Conservation (phyloP, 2,797 vertebrate genomes). For the Tympanoctomys barrerae region DNA sequence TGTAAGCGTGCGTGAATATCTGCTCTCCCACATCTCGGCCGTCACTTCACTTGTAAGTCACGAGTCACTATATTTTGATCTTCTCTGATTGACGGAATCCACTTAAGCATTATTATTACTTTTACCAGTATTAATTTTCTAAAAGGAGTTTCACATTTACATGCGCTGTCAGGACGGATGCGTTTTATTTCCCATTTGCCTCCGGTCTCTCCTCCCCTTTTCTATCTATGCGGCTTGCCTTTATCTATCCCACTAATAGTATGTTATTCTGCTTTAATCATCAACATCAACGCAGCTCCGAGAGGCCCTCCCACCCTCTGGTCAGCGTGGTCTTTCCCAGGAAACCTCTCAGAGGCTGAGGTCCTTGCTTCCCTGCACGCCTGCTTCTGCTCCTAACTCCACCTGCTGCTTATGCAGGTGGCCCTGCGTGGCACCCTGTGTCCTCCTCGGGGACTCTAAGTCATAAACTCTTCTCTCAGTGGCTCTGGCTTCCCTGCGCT, state of each 20-base stretch:
- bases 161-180: background rate
- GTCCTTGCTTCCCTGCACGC: background rate
- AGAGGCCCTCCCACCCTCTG: background rate
- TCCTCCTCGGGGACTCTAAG: background rate
- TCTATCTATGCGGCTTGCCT: background rate
- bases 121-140: background rate
- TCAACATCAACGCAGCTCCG: background rate
- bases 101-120: background rate
- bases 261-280: background rate
- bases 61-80: background rate
- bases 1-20: rapidly evolving
- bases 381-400: background rate
- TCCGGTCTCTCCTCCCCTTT: too few species aligned
- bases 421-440: background rate
- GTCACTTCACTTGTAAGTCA: background rate
- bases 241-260: background rate
- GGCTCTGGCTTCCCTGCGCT: background rate
- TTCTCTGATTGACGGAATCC: background rate
- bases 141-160: background rate
- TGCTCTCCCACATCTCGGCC: background rate
- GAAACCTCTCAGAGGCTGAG: background rate
- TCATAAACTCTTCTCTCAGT: background rate
- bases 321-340: rapidly evolving
- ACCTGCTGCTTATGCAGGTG: background rate
- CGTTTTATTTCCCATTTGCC: background rate